A percentile compares a stretch with the other conserved stretches of the same genome.
Evolutionary conservation across 2,113 vertebrate species (phyloP).

Genomic region (Tamias sibiricus): DNA sequence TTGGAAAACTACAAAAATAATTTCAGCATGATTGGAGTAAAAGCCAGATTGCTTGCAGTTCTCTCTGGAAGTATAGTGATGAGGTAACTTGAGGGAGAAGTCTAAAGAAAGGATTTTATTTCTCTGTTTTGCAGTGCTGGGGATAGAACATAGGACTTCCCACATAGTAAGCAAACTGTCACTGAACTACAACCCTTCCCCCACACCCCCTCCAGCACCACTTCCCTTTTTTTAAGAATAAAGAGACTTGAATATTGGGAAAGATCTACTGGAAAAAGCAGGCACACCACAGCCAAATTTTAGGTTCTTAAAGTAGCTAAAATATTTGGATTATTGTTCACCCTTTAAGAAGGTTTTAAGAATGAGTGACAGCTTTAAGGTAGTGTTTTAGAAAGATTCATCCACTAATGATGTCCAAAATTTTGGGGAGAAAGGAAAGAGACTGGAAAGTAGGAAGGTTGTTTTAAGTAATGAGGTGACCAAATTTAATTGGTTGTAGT

Average conservation of each 20-base stretch:
- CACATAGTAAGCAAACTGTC: neutral
- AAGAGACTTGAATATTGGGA: neutral
- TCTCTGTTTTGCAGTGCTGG: neutral
- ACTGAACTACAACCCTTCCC: neutral
- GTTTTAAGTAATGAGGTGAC: neutral
- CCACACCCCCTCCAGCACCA: too few relatives aligned
- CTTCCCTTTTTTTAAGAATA: neutral
- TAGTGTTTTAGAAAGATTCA: neutral
- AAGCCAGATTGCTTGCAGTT: neutral
- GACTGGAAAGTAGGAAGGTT: neutral
- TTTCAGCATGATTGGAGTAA: neutral
- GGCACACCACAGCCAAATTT: too few relatives aligned
- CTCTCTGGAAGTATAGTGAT: neutral
- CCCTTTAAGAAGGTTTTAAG: neutral
- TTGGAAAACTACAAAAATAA: conserved; percentile 51
- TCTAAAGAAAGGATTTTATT: neutral
- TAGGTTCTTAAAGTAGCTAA: neutral
- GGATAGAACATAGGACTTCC: neutral
- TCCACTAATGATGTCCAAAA: neutral
- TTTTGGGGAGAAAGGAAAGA: neutral
- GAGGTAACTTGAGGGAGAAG: neutral
- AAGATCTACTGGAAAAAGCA: neutral
- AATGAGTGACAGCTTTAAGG: neutral
- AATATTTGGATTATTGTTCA: neutral
- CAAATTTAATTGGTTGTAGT: neutral